Evolutionary conservation across 2,888 invertebrate species (phyloP), one percentile per base, ranked within the genome.

Genomic region (Sesamia inferens): DNA sequence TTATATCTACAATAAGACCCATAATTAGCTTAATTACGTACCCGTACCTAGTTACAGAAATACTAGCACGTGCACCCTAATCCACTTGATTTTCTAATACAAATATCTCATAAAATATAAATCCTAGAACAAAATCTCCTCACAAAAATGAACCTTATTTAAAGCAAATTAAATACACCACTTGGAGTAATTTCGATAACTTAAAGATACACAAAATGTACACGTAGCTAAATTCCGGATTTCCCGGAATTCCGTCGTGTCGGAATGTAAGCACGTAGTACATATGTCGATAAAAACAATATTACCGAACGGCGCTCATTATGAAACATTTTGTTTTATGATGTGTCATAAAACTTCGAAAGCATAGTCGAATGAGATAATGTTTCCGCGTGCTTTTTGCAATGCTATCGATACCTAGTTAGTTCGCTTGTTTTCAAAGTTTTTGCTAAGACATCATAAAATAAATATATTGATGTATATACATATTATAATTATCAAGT

Each of bases 271-370:
- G 59, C n/a, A 75, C 59, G 59, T 16, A 62, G 67, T 65, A 58
- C 31, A 42, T 19, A 16, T 64, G 39, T 16, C 48, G 48, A 76
- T 42, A 78, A 62, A 66, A 81, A 80, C 19, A 22, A 69, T 81
- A 81, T 84, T 84, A 67, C 81, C 59, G 71, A 81, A 81, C 81
- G 68, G 65, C 84, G 51, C 82, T 87, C 87, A 88, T 87, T 88
- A 83, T 85, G 74, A 76, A 90, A 86, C 87, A 85, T 85, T 89
- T 89, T 86, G 79, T 89, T 91, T 92, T 91, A 93, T 90, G 83
- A 84, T 88, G 83, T 83, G 88, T 88, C 90, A 88, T 88, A 87
- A 84, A 79, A 76, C 76, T 85, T 85, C 71, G 78, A 85, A 87
- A 78, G 85, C 88, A 87, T 87, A 83, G 78, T 77, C 79, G 78